Evolutionary conservation across 2,797 vertebrate genomes (phyloP).

Genomic region (Tokudaia muenninki): DNA sequence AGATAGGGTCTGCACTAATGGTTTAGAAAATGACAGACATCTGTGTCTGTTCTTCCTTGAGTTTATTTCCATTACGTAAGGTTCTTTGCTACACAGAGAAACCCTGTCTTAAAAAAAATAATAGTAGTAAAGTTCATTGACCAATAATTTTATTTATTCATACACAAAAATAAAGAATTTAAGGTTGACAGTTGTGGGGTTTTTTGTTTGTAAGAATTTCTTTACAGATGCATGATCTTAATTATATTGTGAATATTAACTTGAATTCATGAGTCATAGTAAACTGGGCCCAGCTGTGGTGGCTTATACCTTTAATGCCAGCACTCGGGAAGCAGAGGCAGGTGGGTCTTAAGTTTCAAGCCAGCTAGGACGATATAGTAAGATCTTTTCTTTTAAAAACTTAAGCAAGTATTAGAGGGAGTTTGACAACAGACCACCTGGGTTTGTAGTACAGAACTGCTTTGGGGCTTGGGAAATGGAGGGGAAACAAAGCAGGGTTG

Average conservation of each 20-base stretch:
- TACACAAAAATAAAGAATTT: background rate
- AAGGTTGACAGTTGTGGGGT: background rate
- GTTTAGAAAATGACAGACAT: background rate
- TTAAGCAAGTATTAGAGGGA: background rate
- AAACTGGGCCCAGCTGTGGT: background rate
- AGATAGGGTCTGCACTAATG: background rate
- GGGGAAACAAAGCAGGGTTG: background rate
- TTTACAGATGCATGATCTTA: slow-evolving; percentile 12
- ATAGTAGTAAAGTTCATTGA: background rate
- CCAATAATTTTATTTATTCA: background rate
- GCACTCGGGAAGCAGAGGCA: background rate
- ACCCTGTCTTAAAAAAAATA: background rate
- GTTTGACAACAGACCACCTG: too few relatives aligned
- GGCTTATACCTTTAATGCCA: background rate
- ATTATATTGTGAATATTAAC: slow-evolving; percentile 8
- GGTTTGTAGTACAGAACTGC: background rate
- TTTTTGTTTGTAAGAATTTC: background rate
- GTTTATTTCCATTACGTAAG: background rate
- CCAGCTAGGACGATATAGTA: background rate
- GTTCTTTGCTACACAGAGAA: background rate
- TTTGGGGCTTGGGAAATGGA: background rate
- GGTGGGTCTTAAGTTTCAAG: background rate
- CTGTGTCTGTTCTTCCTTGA: background rate
- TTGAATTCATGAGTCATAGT: background rate
- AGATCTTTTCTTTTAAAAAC: background rate